Percentiles rank a stretch among this genome's conserved stretches.
phyloP scores from a whole-genome alignment of 2,113 vertebrate species.

The Nycticebus coucang region DNA sequence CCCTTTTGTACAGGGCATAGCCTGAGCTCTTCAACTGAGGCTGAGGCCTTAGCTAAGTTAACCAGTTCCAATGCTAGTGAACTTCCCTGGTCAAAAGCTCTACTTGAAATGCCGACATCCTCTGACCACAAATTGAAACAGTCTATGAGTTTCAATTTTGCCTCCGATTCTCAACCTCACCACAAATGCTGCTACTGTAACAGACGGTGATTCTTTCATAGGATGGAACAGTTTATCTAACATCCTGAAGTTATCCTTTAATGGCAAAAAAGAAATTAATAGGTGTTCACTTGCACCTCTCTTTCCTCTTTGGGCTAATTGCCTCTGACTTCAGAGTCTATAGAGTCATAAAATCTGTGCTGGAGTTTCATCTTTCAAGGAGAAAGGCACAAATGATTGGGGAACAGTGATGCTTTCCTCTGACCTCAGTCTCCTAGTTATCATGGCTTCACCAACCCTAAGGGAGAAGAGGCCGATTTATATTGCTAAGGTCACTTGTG shows the following conservation, averaged over 20 bases:
- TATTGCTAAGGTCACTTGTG: background rate
- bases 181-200: background rate
- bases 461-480: background rate
- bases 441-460: rapidly evolving
- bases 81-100: background rate
- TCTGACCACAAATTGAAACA: background rate
- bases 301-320: background rate
- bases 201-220: background rate
- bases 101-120: background rate
- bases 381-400: background rate
- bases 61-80: background rate
- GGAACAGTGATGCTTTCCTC: background rate
- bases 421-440: no score
- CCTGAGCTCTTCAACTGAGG: background rate
- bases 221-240: background rate
- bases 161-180: background rate
- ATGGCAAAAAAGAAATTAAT: background rate
- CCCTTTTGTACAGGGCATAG: background rate
- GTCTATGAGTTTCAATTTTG: background rate
- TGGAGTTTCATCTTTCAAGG: slow-evolving; percentile 47
- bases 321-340: slow-evolving; percentile 7
- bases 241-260: background rate
- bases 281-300: background rate
- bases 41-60: background rate
- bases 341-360: slow-evolving; percentile 1